A percentile compares a stretch with the other conserved stretches of the same genome.
Evolutionary conservation across 1,140 invertebrate genomes (phyloP).

Genomic region (Drosophila jambulina): DNA sequence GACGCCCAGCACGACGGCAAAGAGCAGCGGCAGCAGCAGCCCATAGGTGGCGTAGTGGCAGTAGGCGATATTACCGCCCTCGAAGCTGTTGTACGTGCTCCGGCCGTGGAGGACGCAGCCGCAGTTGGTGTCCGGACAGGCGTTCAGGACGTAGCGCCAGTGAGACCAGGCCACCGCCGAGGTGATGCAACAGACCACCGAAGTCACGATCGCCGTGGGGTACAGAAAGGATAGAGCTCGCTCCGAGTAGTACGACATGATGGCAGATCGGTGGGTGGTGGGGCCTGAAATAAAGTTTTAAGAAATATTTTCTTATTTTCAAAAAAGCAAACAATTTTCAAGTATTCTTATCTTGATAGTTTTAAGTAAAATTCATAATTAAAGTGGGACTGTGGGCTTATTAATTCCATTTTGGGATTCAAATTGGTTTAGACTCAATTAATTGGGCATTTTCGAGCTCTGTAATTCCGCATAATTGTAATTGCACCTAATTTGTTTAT

Average conservation of each 20-base stretch:
- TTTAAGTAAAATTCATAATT: background rate
- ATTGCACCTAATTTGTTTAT: conserved; percentile 27
- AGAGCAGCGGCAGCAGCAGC: conserved; percentile 86
- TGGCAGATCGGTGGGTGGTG: conserved; percentile 7
- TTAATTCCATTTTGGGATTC: conserved; percentile 3
- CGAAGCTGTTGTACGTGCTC: conserved; percentile 87
- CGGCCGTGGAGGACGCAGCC: conserved; percentile 89
- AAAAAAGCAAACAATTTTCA: background rate
- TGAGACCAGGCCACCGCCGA: conserved; percentile 88
- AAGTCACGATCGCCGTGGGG: conserved; percentile 85
- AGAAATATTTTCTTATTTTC: background rate
- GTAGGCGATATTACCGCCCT: conserved; percentile 88
- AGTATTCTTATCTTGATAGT: background rate
- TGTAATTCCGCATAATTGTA: conserved; percentile 31
- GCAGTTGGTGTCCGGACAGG: conserved; percentile 88
- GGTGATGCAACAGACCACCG: conserved; percentile 86
- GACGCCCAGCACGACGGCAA: conserved; percentile 87
- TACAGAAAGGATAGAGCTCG: conserved; percentile 86
- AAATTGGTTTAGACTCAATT: conserved; percentile 24
- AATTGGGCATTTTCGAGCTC: conserved; percentile 25
- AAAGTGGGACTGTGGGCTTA: background rate
- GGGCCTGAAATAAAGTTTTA: background rate
- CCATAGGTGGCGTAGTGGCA: conserved; percentile 88
- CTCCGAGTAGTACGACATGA: conserved; percentile 85
- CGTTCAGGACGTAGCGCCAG: conserved; percentile 88